Percentiles rank a stretch among this genome's conserved stretches.
Conservation (phyloP, 2,888 invertebrate species). For the Antheraea assamensis region DNA sequence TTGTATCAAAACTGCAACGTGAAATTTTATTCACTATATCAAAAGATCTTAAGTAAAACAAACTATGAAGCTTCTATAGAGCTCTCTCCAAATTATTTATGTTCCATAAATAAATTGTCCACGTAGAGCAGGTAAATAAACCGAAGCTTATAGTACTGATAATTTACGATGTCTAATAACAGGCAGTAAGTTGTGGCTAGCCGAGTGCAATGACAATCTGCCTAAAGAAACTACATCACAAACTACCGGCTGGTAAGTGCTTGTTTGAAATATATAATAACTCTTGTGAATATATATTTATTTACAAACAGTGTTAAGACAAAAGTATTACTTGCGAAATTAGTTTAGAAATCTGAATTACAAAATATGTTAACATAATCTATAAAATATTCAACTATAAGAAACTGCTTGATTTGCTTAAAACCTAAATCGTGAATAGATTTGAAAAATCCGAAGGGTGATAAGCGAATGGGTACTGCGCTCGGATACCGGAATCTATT, state of each 20-base stretch:
- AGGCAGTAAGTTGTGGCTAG: conserved; percentile 39
- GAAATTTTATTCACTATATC: not conserved
- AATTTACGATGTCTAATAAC: conserved; percentile 78
- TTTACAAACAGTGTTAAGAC: not conserved
- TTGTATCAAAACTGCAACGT: not conserved
- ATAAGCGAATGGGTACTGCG: too few species aligned
- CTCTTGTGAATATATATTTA: conserved; percentile 47
- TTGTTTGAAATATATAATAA: conserved; percentile 69
- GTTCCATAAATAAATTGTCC: conserved; percentile 47
- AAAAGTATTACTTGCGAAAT: not conserved
- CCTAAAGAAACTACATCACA: conserved; percentile 40
- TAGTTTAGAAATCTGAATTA: too few species aligned
- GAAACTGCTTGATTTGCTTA: too few species aligned
- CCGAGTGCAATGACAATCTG: conserved; percentile 33
- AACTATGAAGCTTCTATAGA: not conserved
- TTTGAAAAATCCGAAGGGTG: too few species aligned
- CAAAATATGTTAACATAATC: too few species aligned
- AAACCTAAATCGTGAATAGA: too few species aligned
- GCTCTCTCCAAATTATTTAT: conserved; percentile 42
- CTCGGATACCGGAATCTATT: too few species aligned
- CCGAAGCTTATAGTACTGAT: conserved; percentile 68
- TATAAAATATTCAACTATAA: too few species aligned
- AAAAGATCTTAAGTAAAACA: not conserved
- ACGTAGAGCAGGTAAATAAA: conserved; percentile 72
- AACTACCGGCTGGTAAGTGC: conserved; percentile 48